A percentile compares a stretch with the other conserved stretches of the same genome.
Conservation (phyloP, 2,797 vertebrate species). For the Mionectes olivaceus region DNA sequence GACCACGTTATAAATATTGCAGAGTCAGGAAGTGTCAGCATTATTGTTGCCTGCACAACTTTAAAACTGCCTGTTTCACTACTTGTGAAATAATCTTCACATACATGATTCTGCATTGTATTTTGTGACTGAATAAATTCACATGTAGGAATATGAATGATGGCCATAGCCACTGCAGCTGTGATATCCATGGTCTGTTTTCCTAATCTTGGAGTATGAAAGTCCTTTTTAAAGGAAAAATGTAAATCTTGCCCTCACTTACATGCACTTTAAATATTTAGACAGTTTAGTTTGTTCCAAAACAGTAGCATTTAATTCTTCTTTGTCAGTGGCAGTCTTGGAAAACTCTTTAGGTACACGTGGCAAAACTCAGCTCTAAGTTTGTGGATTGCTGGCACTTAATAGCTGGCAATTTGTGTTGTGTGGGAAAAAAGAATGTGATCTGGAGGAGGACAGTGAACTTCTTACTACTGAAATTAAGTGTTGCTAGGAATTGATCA, state of each 20-base stretch:
- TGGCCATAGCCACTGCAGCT: not conserved
- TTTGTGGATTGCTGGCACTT: not conserved
- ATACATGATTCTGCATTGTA: not conserved
- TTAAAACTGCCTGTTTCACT: not conserved
- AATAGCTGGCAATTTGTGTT: not conserved
- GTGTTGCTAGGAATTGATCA: not conserved
- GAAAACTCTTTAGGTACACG: not conserved
- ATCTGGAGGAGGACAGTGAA: not conserved
- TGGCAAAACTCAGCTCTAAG: not conserved
- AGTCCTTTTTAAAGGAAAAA: not conserved
- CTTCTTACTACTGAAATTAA: not conserved
- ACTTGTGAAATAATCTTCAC: not conserved
- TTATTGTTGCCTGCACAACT: not conserved
- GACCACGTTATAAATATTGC: not conserved
- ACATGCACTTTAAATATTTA: constrained; percentile 31
- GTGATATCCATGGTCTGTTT: not conserved
- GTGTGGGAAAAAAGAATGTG: not conserved
- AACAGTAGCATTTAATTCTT: constrained; percentile 37
- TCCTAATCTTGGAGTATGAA: not conserved
- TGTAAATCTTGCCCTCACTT: constrained; percentile 14
- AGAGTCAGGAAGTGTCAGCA: not conserved
- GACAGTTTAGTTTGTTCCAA: constrained; percentile 22
- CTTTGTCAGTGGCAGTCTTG: not conserved
- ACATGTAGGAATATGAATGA: not conserved
- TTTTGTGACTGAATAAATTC: not conserved